Evolutionary conservation across 2,113 vertebrate species (phyloP), one percentile per base, ranked within the genome.

Genomic region (Aptenodytes patagonicus): DNA sequence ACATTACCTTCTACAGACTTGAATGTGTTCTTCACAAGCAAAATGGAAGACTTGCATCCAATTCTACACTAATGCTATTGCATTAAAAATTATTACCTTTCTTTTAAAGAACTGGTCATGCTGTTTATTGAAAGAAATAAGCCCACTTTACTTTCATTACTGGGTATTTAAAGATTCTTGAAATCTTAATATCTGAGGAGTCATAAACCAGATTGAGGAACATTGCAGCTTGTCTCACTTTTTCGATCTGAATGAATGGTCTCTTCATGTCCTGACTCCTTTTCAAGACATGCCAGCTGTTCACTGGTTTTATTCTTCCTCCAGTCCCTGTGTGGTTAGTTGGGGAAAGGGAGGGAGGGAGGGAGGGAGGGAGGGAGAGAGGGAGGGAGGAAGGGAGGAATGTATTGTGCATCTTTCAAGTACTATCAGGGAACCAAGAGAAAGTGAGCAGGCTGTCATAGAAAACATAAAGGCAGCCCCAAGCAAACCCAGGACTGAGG

Each of bases 51-150:
- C 3, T 51, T 85, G 3, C 17, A 73, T 85, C 18, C 14, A 84
- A 26, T 90, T 92, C 68, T 26, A 20, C 10, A 32, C 8, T 60
- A 81, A 80, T 34, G 5, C 0, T 72, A 60, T 60, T 31, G 1
- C 36, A 76, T 54, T 76, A 80, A 89, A 83, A 10, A 47, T 65
- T 44, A 60, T 34, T 58, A 36, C 8, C 20, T 85, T 73, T 82
- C 6, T 71, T 76, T 72, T 36, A 62, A 81, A 46, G 18, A 73
- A 73, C 12, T 60, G 9, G 7, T 83, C 24, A 38, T 44, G 17
- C 5, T 83, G 10, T n/a, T 83, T 76, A 62, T 72, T 58, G 25
- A 87, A 94, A 90, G 3, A 84, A 87, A 92, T 69, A 87, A 84
- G 87, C 79, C 22, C 24, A 49, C 32, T 68, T 91, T 66, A 20